phyloP scores from a whole-genome alignment of 1,140 invertebrate species.

The Diuraphis noxia region DNA sequence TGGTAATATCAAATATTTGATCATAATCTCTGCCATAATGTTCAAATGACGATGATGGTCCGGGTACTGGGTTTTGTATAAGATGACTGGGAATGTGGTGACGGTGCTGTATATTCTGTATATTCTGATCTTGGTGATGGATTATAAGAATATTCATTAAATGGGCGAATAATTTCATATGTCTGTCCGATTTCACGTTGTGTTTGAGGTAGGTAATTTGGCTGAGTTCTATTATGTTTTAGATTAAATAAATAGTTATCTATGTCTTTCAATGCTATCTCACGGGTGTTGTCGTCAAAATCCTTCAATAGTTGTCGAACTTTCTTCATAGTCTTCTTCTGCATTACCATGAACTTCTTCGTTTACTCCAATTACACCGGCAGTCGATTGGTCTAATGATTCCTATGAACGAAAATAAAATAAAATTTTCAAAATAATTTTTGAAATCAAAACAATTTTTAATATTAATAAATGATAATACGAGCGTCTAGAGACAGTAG shows the following conservation, averaged over 20 bases:
- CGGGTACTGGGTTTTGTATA: no score
- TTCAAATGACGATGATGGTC: no score
- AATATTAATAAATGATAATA: no score
- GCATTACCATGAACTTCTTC: background rate
- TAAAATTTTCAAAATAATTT: no score
- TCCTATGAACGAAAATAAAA: background rate
- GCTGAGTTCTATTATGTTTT: background rate
- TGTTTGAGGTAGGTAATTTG: background rate
- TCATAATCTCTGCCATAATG: no score
- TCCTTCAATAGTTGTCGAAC: background rate
- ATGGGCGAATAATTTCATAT: background rate
- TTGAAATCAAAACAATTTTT: no score
- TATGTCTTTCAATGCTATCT: conserved; percentile 16
- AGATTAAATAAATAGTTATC: conserved; percentile 21
- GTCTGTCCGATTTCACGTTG: background rate
- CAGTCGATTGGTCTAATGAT: background rate
- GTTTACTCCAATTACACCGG: background rate
- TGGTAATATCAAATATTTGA: no score
- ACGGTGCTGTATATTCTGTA: no score
- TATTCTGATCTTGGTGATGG: no score
- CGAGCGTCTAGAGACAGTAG: no score
- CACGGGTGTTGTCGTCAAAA: conserved; percentile 9
- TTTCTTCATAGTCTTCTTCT: background rate
- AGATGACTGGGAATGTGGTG: no score
- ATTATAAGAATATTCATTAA: no score